These are phyloP conservation scores for Micrasema longulum DNA, from an alignment of 1,140 invertebrate genomes.

Conservation along the genomic window DNA sequence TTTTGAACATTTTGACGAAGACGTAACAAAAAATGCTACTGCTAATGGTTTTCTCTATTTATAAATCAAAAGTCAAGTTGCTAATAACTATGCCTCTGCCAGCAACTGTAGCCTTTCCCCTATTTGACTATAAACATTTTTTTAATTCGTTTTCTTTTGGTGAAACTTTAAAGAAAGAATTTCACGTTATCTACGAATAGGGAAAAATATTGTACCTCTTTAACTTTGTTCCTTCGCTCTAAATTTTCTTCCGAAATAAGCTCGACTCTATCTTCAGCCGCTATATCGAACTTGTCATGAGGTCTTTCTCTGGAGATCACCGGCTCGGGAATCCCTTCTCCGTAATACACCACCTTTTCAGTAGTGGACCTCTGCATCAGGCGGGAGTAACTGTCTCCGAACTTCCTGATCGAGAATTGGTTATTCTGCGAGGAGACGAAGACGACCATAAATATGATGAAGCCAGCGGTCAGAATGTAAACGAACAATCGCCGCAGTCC, in stretches of 20 bases:
- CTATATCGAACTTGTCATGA: constrained; percentile 23
- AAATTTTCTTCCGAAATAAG: constrained; percentile 40
- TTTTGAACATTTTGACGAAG: too few relatives aligned
- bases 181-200: not conserved
- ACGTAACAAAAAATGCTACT: too few relatives aligned
- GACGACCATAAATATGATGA: constrained; percentile 24
- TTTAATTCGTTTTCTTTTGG: too few relatives aligned
- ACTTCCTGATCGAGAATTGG: constrained; percentile 8
- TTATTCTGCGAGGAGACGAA: constrained; percentile 26
- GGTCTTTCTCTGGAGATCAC: too few relatives aligned
- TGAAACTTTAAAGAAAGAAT: not conserved
- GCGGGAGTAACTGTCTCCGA: constrained; percentile 6
- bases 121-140: too few relatives aligned
- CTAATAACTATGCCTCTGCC: too few relatives aligned
- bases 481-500: constrained; percentile 9
- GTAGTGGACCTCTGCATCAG: constrained; percentile 5
- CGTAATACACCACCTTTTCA: too few relatives aligned
- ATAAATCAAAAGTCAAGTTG: too few relatives aligned
- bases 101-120: too few relatives aligned
- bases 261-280: constrained; percentile 12
- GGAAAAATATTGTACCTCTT: too few relatives aligned
- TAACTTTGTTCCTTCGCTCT: constrained; percentile 54
- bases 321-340: too few relatives aligned
- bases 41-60: too few relatives aligned
- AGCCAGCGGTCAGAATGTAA: not conserved